These are phyloP conservation scores for Meleagris gallopavo DNA, from an alignment of 2,113 vertebrate species.

Conservation along the genomic window DNA sequence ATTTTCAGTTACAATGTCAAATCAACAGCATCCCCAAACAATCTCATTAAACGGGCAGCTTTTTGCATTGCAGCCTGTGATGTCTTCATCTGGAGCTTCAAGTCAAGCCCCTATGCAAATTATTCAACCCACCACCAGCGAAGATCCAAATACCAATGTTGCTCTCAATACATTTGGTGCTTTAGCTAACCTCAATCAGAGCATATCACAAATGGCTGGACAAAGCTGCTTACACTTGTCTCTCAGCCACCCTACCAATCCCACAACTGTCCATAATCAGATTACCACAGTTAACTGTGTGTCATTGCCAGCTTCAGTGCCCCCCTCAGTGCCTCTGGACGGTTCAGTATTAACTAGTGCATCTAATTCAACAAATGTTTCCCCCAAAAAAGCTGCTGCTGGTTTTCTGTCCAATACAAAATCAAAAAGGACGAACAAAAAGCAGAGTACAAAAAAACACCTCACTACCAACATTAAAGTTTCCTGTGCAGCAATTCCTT, in stretches of 20 bases:
- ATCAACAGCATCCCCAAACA: conserved; percentile 89
- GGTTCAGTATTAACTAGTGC: conserved; percentile 50
- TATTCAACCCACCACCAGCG: conserved; percentile 91
- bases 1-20: conserved; percentile 77
- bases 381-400: conserved; percentile 40
- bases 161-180: conserved; percentile 95
- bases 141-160: conserved; percentile 93
- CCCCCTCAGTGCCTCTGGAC: conserved; percentile 58
- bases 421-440: conserved; percentile 85
- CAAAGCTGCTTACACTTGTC: conserved; percentile 85
- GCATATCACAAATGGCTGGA: conserved; percentile 92
- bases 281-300: conserved; percentile 65
- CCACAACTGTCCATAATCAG: conserved; percentile 74
- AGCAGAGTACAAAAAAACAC: conserved; percentile 78
- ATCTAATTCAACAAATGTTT: conserved; percentile 49
- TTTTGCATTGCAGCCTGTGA: conserved; percentile 94
- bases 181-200: conserved; percentile 95
- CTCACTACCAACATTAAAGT: conserved; percentile 65
- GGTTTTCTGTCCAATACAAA: conserved; percentile 61
- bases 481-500: conserved; percentile 48
- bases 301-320: conserved; percentile 61
- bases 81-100: conserved; percentile 86
- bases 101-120: conserved; percentile 91
- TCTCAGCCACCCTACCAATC: conserved; percentile 74
- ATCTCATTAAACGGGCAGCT: conserved; percentile 97